Percentiles rank a stretch among this genome's conserved stretches.
Evolutionary conservation across 2,797 vertebrate genomes (phyloP).

Genomic region (Intellagama lesueurii): DNA sequence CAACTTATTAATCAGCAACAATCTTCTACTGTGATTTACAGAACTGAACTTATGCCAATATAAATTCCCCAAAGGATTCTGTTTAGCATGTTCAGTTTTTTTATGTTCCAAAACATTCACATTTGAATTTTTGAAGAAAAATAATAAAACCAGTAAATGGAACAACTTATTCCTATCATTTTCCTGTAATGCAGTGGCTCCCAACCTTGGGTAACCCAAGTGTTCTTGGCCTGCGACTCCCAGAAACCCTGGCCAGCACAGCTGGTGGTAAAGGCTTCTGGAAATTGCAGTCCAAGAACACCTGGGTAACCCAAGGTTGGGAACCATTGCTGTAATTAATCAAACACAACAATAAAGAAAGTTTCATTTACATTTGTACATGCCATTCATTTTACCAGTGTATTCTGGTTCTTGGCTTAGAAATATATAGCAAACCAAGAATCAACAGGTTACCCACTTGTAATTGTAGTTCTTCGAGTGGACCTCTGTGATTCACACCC

Average conservation of each 20-base stretch:
- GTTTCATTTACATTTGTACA: not conserved
- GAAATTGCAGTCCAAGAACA: no score
- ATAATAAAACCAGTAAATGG: fast-evolving
- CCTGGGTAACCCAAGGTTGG: no score
- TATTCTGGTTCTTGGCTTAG: not conserved
- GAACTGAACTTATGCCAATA: not conserved
- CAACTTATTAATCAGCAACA: no score
- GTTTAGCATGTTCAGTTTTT: not conserved
- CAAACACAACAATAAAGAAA: not conserved
- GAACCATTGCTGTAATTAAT: conserved; percentile 17
- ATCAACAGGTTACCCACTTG: no score
- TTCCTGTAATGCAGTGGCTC: not conserved
- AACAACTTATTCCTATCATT: not conserved
- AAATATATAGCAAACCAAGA: not conserved
- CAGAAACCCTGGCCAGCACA: no score
- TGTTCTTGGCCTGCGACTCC: no score
- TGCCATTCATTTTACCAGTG: not conserved
- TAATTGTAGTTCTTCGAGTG: no score
- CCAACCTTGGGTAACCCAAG: no score
- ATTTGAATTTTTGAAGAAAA: not conserved
- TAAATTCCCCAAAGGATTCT: not conserved
- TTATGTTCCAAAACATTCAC: not conserved
- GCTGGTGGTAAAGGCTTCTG: no score
- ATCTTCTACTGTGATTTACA: no score
- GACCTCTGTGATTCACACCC: no score